phyloP scores from a whole-genome alignment of 2,113 vertebrate genomes.

The Tetrax tetrax region DNA sequence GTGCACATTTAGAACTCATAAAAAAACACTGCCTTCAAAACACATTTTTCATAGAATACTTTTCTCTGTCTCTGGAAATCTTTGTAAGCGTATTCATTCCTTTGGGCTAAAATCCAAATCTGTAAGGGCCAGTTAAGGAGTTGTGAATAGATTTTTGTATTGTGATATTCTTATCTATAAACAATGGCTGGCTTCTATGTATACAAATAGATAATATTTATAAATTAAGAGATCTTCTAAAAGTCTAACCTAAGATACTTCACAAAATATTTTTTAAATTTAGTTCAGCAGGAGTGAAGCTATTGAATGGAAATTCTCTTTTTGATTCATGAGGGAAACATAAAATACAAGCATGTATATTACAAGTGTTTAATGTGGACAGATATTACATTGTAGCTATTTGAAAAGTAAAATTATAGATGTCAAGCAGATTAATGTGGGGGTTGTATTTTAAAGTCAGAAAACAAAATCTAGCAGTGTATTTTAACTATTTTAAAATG shows the following conservation, averaged over 20 bases:
- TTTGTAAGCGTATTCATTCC: background rate
- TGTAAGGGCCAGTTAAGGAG: background rate
- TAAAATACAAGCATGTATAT: background rate
- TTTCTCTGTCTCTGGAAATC: background rate
- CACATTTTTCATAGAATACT: background rate
- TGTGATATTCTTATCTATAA: background rate
- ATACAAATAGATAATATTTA: background rate
- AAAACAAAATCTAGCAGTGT: background rate
- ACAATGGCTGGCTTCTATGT: background rate
- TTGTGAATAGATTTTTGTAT: background rate
- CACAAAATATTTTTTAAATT: background rate
- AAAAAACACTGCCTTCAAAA: background rate
- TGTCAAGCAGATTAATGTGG: background rate
- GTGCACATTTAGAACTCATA: background rate
- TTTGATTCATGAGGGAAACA: background rate
- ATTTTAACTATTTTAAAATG: background rate
- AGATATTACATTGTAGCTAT: background rate
- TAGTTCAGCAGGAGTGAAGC: rapidly evolving
- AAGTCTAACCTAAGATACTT: background rate
- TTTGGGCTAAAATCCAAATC: background rate
- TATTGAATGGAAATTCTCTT: background rate
- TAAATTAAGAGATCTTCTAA: background rate
- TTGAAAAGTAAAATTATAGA: background rate
- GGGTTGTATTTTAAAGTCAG: background rate
- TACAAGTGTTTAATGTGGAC: background rate